Percentiles rank a stretch among this genome's conserved stretches.
phyloP scores from a whole-genome alignment of 2,888 invertebrate genomes.

The Drosophila maculinotata region DNA sequence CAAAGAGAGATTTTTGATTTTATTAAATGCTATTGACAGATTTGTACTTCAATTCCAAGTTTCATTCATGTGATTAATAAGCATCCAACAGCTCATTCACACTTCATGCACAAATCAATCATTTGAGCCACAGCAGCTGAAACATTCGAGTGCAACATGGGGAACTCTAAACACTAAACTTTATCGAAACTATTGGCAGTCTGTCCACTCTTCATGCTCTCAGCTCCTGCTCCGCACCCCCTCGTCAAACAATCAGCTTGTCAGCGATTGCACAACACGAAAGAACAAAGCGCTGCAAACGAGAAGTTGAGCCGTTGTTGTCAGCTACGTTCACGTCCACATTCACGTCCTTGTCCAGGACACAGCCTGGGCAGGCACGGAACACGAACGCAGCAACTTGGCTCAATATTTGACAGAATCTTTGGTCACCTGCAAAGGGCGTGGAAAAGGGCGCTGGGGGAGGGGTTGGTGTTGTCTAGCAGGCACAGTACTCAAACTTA shows the following conservation, averaged over 20 bases:
- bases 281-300: conserved; percentile 48
- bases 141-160: background rate
- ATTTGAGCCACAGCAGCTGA: background rate
- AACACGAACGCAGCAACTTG: conserved; percentile 23
- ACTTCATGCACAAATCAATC: conserved; percentile 18
- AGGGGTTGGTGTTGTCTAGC: background rate
- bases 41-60: background rate
- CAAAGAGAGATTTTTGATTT: background rate
- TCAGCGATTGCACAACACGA: conserved; percentile 37
- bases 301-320: conserved; percentile 24
- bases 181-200: conserved; percentile 27
- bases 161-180: background rate
- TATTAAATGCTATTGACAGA: background rate
- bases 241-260: conserved; percentile 31
- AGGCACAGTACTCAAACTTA: conserved; percentile 26
- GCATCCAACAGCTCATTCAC: background rate
- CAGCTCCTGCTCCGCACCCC: background rate
- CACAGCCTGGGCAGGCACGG: background rate
- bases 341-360: conserved; percentile 1
- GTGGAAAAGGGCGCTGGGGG: background rate
- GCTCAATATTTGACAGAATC: conserved; percentile 40
- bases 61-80: conserved; percentile 6
- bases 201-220: conserved; percentile 8
- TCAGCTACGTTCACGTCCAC: conserved; percentile 5
- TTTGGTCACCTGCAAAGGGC: conserved; percentile 30